Conservation (phyloP, 2,797 vertebrate genomes). For the Lycodopsis pacificus region DNA sequence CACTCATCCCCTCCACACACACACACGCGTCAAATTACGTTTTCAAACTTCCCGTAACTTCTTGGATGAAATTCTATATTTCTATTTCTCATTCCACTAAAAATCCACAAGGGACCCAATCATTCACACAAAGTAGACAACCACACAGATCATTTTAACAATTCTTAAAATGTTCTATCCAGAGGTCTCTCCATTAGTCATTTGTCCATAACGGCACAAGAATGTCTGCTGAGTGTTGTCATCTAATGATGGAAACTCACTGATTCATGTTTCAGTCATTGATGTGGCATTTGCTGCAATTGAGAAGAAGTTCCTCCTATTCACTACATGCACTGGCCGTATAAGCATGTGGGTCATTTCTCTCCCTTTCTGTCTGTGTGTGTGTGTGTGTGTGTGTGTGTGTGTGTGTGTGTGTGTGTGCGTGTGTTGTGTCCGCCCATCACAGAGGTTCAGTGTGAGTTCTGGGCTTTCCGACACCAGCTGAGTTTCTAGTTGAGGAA, state of each 20-base stretch:
- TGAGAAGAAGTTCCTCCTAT: not conserved
- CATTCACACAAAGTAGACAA: conserved; percentile 1
- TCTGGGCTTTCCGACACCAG: conserved; percentile 47
- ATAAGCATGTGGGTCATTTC: not conserved
- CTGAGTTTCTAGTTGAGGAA: conserved; percentile 64
- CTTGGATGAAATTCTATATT: conserved; percentile 77
- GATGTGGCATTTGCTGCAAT: conserved; percentile 30
- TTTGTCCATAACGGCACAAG: conserved; percentile 44
- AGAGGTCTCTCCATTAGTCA: conserved; percentile 46
- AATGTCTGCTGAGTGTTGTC: conserved; percentile 41
- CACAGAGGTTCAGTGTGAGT: conserved; percentile 60
- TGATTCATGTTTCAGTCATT: conserved; percentile 49
- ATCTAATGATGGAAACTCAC: conserved; percentile 53
- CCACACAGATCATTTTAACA: conserved; percentile 5
- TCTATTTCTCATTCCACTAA: conserved; percentile 68
- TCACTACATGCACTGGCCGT: not conserved
- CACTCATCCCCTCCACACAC: conserved; percentile 29
- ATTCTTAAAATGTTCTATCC: conserved; percentile 16
- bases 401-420: conserved; percentile 6
- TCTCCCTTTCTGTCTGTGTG: not conserved
- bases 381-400: conserved; percentile 2
- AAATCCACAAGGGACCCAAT: conserved; percentile 51
- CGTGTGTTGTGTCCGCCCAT: conserved; percentile 20
- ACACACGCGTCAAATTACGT: conserved; percentile 76
- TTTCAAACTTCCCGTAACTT: conserved; percentile 81